Base-by-base conservation (phyloP, 2,113 vertebrate species). In the Toxotes chatareus region DNA sequence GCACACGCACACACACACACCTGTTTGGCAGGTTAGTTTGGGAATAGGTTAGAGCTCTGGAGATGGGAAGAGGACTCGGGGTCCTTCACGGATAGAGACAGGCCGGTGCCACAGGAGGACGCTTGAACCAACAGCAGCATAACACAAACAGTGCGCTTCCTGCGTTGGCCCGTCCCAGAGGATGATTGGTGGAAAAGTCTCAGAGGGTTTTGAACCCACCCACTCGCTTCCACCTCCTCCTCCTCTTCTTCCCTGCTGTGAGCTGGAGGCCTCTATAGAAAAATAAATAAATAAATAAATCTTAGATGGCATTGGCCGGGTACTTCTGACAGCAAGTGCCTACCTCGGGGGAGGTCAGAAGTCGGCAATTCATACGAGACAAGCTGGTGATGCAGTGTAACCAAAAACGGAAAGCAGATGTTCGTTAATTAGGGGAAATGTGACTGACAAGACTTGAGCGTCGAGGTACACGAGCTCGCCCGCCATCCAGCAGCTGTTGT, bases 391-490 rank as follows among this genome's bases (percentile, higher is more conserved):
- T 92, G 95, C 96, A 94, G 96, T 96, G 97, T 96, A 97, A 97
- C 97, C 94, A 95, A 96, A 97, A 96, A 95, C 96, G 94, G 96
- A 97, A 96, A 98, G 97, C 98, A 99, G 98, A 98, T 99, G 98
- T 98, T 99, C 95, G 94, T 97, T 99, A 99, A 99, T 99, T 99
- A 99, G 97, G 95, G 97, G 94, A 98, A 97, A 97, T 96, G 97
- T 97, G 97, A 98, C 95, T 99, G 98, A 99, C 98, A 98, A 98
- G 97, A 97, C 96, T 94, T 91, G 96, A 96, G 96, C 96, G 96
- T 96, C 94, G 94, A 92, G 83, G 95, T 95, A 96, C 97, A 97
- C 93, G 93, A 95, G 96, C 96, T 96, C 84, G 93, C 94, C 88
- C 96, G 96, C 95, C 96, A 95, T 96, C 89, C 93, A 96, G 96